Base-by-base conservation (phyloP, 2,113 vertebrate species). In the Struthio camelus region DNA sequence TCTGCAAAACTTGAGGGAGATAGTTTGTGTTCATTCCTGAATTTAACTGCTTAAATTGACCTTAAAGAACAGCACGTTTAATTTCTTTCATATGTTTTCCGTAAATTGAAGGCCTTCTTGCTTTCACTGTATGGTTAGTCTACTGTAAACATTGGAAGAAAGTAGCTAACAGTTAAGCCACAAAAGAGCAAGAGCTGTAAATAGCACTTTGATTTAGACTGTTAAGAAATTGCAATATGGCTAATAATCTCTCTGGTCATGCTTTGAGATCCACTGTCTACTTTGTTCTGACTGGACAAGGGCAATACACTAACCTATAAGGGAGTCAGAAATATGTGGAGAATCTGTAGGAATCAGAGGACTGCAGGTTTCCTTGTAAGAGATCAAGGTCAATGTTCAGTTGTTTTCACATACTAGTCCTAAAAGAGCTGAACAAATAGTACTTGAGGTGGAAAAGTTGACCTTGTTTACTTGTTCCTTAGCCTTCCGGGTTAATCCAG, bases 291-390 rank as follows among this genome's bases (percentile, higher is more conserved):
- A 8, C 25, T 73, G 46, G 3, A 66, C 71, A 61, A 76, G 53
- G 30, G 27, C 80, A 14, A 9, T 61, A 4, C 3, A 0, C 1
- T n/a, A n/a, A 18, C 13, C 19, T 54, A 0, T 25, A 34, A n/a
- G 28, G 36, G 28, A 84, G 17, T 20, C 54, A 87, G n/a, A 85
- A 76, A 40, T 69, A 38, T 0, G 3, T 69, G 14, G 27, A 44
- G 19, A 30, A 25, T 72, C 11, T 53, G 11, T 85, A 87, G 58
- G 46, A 19, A 77, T 76, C 16, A 14, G 54, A 30, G 53, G 46
- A 76, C 25, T 61, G 28, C 27, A 51, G 30, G 14, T 51, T 94
- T 80, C 56, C n/a, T 88, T 90, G 72, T 20, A 40, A 15, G 67
- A 36, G 34, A 32, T 82, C 16, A 42, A 23, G 30, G 44, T 67